Evolutionary conservation across 2,113 vertebrate genomes (phyloP).

Genomic region (Notarius quadriscutis): DNA sequence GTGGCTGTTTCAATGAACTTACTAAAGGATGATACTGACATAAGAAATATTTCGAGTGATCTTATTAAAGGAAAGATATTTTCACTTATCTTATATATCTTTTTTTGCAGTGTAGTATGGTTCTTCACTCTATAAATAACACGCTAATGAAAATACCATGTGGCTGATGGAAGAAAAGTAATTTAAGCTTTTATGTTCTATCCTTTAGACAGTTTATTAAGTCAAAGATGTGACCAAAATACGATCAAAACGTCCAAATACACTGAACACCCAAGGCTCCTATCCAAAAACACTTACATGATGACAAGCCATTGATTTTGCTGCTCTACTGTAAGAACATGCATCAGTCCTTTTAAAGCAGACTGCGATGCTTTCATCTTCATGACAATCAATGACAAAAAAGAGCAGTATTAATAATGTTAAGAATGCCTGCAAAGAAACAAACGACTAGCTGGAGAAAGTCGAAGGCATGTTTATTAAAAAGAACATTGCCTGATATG

Average conservation of each 20-base stretch:
- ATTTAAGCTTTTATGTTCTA: background rate
- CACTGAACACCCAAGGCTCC: background rate
- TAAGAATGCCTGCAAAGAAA: background rate
- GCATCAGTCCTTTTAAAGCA: constrained; percentile 11
- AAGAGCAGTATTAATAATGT: background rate
- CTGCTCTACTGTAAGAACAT: constrained; percentile 3
- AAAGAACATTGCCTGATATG: background rate
- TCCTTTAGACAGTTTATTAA: background rate
- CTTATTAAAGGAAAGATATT: background rate
- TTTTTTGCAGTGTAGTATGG: background rate
- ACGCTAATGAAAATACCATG: background rate
- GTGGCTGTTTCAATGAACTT: background rate
- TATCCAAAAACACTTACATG: constrained; percentile 15
- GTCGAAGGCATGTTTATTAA: constrained; percentile 12
- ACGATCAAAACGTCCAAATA: constrained; percentile 7
- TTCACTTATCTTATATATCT: background rate
- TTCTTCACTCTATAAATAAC: background rate
- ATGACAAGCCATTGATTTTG: background rate
- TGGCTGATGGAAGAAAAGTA: background rate
- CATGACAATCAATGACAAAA: constrained; percentile 4
- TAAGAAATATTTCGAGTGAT: background rate
- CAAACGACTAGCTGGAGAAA: constrained; percentile 11
- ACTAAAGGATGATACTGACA: background rate
- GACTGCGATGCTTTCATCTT: constrained; percentile 11
- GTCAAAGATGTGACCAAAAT: constrained; percentile 19